Evolutionary conservation across 2,888 invertebrate genomes (phyloP).

Genomic region (Tromatobia lineatoria): DNA sequence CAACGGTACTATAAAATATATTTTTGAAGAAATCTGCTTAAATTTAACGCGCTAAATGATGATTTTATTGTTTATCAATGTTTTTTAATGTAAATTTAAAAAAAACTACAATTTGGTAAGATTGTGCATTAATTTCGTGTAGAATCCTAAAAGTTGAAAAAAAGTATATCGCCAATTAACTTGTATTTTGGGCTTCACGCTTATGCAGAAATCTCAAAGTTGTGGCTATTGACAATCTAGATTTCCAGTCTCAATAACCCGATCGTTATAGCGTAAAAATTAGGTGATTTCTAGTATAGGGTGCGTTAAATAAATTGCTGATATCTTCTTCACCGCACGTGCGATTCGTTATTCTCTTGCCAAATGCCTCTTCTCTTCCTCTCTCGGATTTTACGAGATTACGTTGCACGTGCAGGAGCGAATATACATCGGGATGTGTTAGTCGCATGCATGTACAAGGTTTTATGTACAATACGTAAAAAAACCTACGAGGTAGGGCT

Average conservation of each 20-base stretch:
- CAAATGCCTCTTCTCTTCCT: conserved; percentile 28
- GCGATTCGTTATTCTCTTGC: conserved; percentile 23
- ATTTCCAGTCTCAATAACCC: not conserved
- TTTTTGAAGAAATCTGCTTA: too few species aligned
- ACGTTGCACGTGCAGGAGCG: conserved; percentile 33
- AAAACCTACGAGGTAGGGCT: conserved; percentile 12
- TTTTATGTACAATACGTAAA: conserved; percentile 15
- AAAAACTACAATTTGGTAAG: too few species aligned
- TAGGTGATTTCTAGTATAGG: not conserved
- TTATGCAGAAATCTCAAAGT: not conserved
- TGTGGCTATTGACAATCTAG: not conserved
- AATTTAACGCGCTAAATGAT: too few species aligned
- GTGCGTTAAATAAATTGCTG: conserved; percentile 15
- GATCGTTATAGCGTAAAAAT: conserved; percentile 15
- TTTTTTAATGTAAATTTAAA: too few species aligned
- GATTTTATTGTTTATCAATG: too few species aligned
- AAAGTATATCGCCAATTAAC: too few species aligned
- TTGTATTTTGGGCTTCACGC: too few species aligned
- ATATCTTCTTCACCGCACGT: conserved; percentile 31
- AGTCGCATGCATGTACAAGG: not conserved
- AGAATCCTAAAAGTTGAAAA: too few species aligned
- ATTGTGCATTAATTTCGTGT: too few species aligned
- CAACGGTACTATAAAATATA: too few species aligned
- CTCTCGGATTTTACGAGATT: conserved; percentile 41
- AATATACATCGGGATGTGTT: conserved; percentile 2